A percentile compares a stretch with the other conserved stretches of the same genome.
Conservation (phyloP, 2,888 invertebrate genomes). For the Drosophila neonasuta region DNA sequence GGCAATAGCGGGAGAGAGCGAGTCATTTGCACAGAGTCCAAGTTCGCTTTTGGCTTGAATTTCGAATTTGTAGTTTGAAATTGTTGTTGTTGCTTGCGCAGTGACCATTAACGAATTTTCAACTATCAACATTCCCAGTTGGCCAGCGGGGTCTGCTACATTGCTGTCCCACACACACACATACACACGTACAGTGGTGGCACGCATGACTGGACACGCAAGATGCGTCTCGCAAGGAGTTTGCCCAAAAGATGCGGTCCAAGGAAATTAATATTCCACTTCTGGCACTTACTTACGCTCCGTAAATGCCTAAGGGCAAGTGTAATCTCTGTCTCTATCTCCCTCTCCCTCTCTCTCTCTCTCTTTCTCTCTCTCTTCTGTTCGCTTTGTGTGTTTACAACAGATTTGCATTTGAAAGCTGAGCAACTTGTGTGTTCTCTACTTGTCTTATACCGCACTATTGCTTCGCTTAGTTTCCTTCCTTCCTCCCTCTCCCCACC, state of each 20-base stretch:
- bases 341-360: not conserved
- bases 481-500: not conserved
- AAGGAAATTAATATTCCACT: constrained; percentile 76
- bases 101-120: constrained; percentile 77
- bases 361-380: not conserved
- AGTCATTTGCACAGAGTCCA: constrained; percentile 43
- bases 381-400: constrained; percentile 35
- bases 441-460: not conserved
- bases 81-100: constrained; percentile 41
- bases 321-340: constrained; percentile 54
- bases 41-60: constrained; percentile 38
- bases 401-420: constrained; percentile 64
- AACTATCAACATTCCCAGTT: constrained; percentile 67
- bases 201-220: constrained; percentile 58
- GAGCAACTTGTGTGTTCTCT: constrained; percentile 21
- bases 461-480: not conserved
- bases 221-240: constrained; percentile 28
- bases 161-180: constrained; percentile 45
- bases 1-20: not conserved
- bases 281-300: constrained; percentile 77
- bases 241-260: constrained; percentile 49
- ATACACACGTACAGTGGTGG: constrained; percentile 9
- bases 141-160: constrained; percentile 23
- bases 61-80: constrained; percentile 34
- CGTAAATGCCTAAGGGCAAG: constrained; percentile 68